A percentile compares a stretch with the other conserved stretches of the same genome.
Conservation (phyloP, 2,113 vertebrate genomes). For the Sciurus niger region DNA sequence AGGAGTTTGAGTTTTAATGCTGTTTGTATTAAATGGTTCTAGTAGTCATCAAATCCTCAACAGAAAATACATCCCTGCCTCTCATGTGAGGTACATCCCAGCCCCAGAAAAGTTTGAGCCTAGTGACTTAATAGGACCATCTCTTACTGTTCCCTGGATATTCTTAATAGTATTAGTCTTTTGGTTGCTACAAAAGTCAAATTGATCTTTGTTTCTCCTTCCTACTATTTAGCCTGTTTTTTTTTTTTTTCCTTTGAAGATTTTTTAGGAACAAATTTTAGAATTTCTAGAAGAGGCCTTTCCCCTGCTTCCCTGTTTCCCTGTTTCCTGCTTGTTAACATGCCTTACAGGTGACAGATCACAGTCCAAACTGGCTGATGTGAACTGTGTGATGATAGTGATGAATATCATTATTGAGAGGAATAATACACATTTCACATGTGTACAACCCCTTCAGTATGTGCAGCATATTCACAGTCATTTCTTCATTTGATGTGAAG, state of each 20-base stretch:
- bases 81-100: background rate
- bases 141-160: background rate
- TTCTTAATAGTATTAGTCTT: background rate
- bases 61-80: background rate
- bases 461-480: background rate
- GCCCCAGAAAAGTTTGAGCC: background rate
- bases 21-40: conserved; percentile 40
- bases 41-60: background rate
- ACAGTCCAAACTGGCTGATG: background rate
- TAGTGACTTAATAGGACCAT: background rate
- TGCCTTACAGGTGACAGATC: background rate
- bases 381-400: background rate
- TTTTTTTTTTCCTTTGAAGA: background rate
- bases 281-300: conserved; percentile 21
- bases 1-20: background rate
- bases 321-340: background rate
- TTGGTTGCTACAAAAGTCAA: background rate
- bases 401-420: background rate
- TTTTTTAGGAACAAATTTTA: conserved; percentile 32
- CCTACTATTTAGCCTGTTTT: background rate
- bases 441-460: background rate
- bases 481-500: background rate
- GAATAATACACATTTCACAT: background rate
- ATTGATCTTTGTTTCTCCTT: conserved; percentile 27
- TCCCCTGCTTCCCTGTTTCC: background rate